Base-by-base conservation (phyloP, 2,797 vertebrate species). In the Myotis planiceps region DNA sequence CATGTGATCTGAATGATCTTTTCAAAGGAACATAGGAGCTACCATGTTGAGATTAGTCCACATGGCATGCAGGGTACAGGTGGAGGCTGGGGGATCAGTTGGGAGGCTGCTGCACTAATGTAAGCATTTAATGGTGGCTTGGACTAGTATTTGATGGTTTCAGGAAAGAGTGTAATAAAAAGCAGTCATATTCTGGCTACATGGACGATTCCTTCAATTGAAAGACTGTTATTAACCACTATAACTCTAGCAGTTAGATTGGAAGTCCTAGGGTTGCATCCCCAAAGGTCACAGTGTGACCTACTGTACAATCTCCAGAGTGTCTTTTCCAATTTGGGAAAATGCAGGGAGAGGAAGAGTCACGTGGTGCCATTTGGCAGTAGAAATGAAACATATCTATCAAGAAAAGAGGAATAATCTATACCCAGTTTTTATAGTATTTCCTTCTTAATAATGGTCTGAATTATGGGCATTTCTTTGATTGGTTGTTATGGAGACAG, bases 381-480 rank as follows among this genome's bases (percentile, higher is more conserved):
- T 42, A 81, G 72, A 80, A 78, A 60, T 69, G 65, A 42, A 87
- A 29, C 29, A 2, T 39, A 25, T 16, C 5, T 60, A 2, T 83
- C 34, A 49, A 88, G 68, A 32, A 51, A 51, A 66, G 53, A 37
- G 0, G 6, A 29, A 23, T 72, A 37, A 27, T 27, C 29, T 23
- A 16, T 32, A 53, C 5, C 13, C 5, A 81, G 19, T 9, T 84
- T 45, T 81, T 18, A 65, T 25, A 39, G 16, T 65, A 69, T 85
- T 94, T 95, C 78, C n/a, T 95, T 16, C 18, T 82, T 32, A 69
- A 55, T 78, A 81, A 75, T 79, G 42, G 12, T 85, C 29, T 94
- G 69, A 69, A 81, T 76, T 93, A 60, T 60, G 23, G 34, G 49
- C 1, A 71, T 92, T 92, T 94, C n/a, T 75, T 60, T 18, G 65